These are phyloP conservation scores for Palythoa grandis DNA, from an alignment of 92 coral and sea anemone genomes.

Conservation along the genomic window DNA sequence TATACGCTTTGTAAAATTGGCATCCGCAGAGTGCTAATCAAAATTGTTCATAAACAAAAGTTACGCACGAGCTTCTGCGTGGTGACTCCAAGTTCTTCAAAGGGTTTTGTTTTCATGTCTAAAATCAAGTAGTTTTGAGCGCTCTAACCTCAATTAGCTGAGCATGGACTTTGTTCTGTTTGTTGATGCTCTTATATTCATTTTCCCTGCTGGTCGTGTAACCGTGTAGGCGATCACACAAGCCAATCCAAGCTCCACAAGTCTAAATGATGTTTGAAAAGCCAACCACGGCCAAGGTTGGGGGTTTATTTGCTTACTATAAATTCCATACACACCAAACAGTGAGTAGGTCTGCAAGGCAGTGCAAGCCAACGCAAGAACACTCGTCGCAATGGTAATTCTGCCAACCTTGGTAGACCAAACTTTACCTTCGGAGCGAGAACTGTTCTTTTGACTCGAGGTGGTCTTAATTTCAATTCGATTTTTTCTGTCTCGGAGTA, in stretches of 20 bases:
- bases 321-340: constrained; percentile 84
- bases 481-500: constrained; percentile 22
- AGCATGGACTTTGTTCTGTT: neutral
- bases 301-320: constrained; percentile 66
- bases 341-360: constrained; percentile 80
- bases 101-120: neutral
- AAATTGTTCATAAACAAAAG: neutral
- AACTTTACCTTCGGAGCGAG: neutral
- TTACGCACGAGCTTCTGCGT: neutral
- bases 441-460: neutral
- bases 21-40: too few relatives aligned
- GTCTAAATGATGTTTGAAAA: constrained; percentile 80
- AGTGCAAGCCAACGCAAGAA: constrained; percentile 72
- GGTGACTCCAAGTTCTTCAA: neutral
- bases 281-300: constrained; percentile 95
- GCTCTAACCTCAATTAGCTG: neutral
- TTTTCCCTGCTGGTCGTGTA: constrained; percentile 56
- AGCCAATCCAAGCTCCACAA: constrained; percentile 85
- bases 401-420: constrained; percentile 56
- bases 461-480: neutral
- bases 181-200: neutral
- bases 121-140: neutral
- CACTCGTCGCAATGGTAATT: constrained; percentile 73
- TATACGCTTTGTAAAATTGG: too few relatives aligned
- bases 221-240: constrained; percentile 82